Evolutionary conservation across 53 echinoderm and acorn worm species (phyloP).

Genomic region (Crossaster papposus): DNA sequence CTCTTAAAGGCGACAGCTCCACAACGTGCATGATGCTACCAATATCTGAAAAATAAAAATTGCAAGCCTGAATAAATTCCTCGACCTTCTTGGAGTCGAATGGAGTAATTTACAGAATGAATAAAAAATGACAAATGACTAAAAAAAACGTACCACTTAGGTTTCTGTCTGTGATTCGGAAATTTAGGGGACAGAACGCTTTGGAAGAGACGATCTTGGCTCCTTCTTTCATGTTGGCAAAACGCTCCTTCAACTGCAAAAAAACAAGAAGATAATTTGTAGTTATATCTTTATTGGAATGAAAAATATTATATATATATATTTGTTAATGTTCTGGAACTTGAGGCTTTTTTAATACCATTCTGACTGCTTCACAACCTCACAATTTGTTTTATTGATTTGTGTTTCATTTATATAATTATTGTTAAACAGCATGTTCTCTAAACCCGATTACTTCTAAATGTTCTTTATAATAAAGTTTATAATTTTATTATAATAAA

Average conservation of each 20-base stretch:
- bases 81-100: too few species aligned
- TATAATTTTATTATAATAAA: neutral
- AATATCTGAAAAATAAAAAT: slow-evolving; percentile 72
- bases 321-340: too few species aligned
- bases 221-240: slow-evolving; percentile 99
- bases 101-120: too few species aligned
- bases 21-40: slow-evolving; percentile 98
- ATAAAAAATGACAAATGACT: neutral
- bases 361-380: too few species aligned
- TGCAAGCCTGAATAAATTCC: too few species aligned
- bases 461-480: neutral
- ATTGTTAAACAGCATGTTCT: too few species aligned
- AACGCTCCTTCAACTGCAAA: slow-evolving; percentile 90
- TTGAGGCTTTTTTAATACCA: too few species aligned
- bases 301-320: neutral
- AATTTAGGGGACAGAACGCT: slow-evolving; percentile 99
- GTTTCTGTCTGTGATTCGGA: slow-evolving; percentile 95
- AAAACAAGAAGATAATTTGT: neutral
- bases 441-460: too few species aligned
- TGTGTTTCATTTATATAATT: too few species aligned
- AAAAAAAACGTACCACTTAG: slow-evolving; percentile 79
- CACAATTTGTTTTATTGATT: too few species aligned
- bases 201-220: slow-evolving; percentile 98
- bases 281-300: neutral
- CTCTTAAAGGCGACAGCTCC: slow-evolving; percentile 91